phyloP scores from a whole-genome alignment of 2,888 invertebrate genomes.

The Brenthis daphne region DNA sequence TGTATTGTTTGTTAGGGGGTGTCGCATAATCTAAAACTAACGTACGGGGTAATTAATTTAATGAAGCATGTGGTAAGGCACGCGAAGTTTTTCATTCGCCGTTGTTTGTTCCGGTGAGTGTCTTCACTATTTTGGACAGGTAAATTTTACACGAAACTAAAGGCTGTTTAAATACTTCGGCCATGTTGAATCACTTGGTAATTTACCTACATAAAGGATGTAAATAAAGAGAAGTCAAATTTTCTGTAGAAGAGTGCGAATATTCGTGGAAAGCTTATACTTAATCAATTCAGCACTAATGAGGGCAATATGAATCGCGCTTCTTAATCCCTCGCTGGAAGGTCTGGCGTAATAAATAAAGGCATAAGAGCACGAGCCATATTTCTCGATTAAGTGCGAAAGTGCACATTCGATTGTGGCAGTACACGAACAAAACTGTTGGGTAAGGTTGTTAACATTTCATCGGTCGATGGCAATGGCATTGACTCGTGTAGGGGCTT shows the following conservation, averaged over 20 bases:
- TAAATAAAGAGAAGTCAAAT: conserved; percentile 20
- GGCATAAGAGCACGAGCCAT: conserved; percentile 78
- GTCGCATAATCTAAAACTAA: conserved; percentile 71
- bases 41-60: conserved; percentile 78
- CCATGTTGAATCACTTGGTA: conserved; percentile 2
- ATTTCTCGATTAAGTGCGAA: conserved; percentile 82
- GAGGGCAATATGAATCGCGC: conserved; percentile 76
- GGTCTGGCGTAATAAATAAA: conserved; percentile 73
- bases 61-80: conserved; percentile 69
- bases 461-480: conserved; percentile 37
- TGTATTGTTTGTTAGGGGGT: conserved; percentile 73
- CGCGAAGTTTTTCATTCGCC: conserved; percentile 72
- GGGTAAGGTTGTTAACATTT: conserved; percentile 41
- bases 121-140: conserved; percentile 60
- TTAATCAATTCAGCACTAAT: conserved; percentile 76
- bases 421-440: conserved; percentile 39
- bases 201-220: neutral
- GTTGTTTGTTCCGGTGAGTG: conserved; percentile 51
- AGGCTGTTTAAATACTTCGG: conserved; percentile 2
- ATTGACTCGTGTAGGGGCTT: conserved; percentile 40
- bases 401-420: conserved; percentile 61
- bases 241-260: conserved; percentile 1
- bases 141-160: conserved; percentile 49
- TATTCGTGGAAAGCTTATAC: conserved; percentile 36
- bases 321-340: conserved; percentile 68